A percentile compares a stretch with the other conserved stretches of the same genome.
phyloP scores from a whole-genome alignment of 2,113 vertebrate species.

The Rhodinocichla rosea region DNA sequence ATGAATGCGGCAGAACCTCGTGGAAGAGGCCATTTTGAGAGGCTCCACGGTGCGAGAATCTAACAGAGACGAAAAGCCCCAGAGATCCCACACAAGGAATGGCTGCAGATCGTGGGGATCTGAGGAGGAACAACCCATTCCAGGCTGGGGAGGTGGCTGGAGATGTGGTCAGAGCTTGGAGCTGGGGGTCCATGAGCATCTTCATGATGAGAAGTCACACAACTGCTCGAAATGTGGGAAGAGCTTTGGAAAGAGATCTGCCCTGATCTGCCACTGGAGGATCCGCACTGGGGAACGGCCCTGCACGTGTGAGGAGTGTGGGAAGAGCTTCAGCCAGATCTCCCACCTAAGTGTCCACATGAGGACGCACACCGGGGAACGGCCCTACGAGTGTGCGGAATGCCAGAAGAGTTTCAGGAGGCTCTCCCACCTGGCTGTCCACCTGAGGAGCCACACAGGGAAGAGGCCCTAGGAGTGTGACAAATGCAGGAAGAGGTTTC shows the following conservation, averaged over 20 bases:
- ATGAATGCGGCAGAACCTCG: fast-evolving
- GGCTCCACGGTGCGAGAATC: not conserved
- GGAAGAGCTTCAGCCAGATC: not conserved
- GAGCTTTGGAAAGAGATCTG: not conserved
- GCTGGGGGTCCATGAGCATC: not conserved
- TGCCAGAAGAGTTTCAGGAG: not conserved
- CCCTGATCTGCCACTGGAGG: not conserved
- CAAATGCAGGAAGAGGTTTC: not conserved
- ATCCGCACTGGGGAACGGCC: not conserved
- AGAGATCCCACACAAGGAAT: not conserved
- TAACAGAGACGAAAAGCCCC: not conserved
- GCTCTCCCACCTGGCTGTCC: not conserved
- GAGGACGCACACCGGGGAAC: not conserved
- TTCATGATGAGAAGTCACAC: not conserved
- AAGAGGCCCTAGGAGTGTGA: not conserved
- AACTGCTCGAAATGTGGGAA: not conserved
- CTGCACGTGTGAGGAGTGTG: not conserved
- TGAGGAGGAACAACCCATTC: not conserved
- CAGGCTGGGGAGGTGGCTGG: not conserved
- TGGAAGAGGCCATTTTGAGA: not conserved
- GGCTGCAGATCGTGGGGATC: not conserved
- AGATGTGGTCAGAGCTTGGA: not conserved
- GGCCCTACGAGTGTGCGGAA: not conserved
- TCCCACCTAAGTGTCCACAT: not conserved
- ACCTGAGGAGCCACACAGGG: not conserved